A percentile compares a stretch with the other conserved stretches of the same genome.
phyloP scores from a whole-genome alignment of 1,140 invertebrate species.

The Berghia stephanieae region DNA sequence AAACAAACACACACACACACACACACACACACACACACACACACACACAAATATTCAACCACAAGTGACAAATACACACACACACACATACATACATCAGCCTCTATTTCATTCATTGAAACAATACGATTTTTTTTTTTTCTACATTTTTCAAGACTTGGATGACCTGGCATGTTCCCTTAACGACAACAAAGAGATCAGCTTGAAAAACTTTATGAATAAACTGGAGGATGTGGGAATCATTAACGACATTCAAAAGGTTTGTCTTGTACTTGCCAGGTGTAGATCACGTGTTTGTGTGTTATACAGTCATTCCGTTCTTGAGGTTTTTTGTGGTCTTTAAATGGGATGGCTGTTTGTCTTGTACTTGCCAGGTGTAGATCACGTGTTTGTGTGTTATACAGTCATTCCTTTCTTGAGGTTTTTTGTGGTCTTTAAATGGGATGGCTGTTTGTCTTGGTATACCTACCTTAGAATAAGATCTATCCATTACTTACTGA shows the following conservation, averaged over 20 bases:
- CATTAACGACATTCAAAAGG: neutral
- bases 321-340: too few species aligned
- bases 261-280: neutral
- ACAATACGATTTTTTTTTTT: neutral
- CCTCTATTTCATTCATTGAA: neutral
- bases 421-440: too few species aligned
- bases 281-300: too few species aligned
- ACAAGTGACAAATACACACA: neutral
- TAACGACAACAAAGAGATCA: neutral
- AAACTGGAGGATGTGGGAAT: neutral
- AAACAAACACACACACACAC: conserved; percentile 19
- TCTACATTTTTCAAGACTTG: conserved; percentile 26
- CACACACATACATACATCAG: neutral
- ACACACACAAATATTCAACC: conserved; percentile 11
- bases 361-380: too few species aligned
- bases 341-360: too few species aligned
- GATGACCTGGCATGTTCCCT: conserved; percentile 34
- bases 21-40: conserved; percentile 19
- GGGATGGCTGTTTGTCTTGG: too few species aligned
- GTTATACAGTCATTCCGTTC: too few species aligned
- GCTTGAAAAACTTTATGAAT: neutral
- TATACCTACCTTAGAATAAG: too few species aligned
- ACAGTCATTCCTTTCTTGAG: too few species aligned
- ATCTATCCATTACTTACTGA: too few species aligned
- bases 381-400: too few species aligned